phyloP scores from a whole-genome alignment of 1,140 invertebrate species.

The Bombus confusus region DNA sequence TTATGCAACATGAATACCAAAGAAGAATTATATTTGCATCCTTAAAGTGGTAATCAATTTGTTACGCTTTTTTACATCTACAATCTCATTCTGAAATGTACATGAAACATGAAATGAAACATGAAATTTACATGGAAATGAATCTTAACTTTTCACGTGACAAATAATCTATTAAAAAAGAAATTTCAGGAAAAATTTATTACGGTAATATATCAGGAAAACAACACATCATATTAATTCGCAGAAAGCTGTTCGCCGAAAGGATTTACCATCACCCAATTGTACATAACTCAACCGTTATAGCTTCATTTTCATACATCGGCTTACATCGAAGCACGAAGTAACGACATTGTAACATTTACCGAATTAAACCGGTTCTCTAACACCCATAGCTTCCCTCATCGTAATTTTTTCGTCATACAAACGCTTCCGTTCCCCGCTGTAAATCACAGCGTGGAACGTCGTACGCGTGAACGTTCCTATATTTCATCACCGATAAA shows the following conservation, averaged over 20 bases:
- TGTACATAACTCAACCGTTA: neutral
- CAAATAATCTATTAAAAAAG: neutral
- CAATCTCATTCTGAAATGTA: neutral
- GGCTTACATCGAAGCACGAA: neutral
- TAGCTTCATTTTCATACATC: neutral
- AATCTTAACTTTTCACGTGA: neutral
- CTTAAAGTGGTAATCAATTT: neutral
- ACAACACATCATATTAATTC: neutral
- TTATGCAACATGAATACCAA: neutral
- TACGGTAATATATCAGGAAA: neutral
- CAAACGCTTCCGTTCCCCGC: neutral
- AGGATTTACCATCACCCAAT: neutral
- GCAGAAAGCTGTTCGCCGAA: neutral
- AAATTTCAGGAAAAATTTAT: neutral
- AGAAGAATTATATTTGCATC: neutral
- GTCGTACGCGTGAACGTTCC: neutral
- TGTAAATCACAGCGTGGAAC: constrained; percentile 21
- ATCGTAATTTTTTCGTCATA: constrained; percentile 6
- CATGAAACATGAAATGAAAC: neutral
- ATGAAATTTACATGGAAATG: neutral
- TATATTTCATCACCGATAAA: constrained; percentile 36
- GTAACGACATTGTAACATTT: neutral
- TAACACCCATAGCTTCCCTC: neutral
- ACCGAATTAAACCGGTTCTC: neutral
- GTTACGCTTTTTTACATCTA: neutral